Conservation (phyloP, 2,113 vertebrate genomes). For the Oreocharis arfaki region DNA sequence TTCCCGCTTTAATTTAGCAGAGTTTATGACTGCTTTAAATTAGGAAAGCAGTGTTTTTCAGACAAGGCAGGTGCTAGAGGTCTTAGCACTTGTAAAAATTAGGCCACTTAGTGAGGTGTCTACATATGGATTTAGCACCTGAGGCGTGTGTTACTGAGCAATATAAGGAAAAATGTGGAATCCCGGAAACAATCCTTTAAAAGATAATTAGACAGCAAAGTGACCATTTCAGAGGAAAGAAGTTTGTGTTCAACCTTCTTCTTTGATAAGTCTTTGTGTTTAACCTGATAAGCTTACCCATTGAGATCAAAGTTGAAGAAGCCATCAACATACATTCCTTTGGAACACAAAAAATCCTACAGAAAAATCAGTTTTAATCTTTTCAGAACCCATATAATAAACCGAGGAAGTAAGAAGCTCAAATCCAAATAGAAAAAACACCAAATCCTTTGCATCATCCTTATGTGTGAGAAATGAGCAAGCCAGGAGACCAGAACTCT, state of each 20-base stretch:
- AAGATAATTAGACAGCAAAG: slow-evolving; percentile 14
- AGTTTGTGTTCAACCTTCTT: neutral
- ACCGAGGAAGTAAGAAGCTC: neutral
- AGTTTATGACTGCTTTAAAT: slow-evolving; percentile 30
- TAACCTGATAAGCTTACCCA: neutral
- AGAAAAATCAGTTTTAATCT: neutral
- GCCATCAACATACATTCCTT: neutral
- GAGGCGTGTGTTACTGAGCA: neutral
- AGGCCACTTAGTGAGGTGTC: slow-evolving; percentile 30
- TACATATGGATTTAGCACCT: slow-evolving; percentile 34
- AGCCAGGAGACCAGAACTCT: neutral
- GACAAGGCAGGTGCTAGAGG: slow-evolving; percentile 21
- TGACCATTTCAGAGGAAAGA: neutral
- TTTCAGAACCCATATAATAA: neutral
- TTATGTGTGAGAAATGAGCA: neutral
- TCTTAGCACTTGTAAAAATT: slow-evolving; percentile 34
- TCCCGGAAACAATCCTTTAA: neutral
- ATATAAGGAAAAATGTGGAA: neutral
- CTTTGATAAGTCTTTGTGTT: neutral
- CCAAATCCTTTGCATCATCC: neutral
- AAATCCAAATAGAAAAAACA: neutral
- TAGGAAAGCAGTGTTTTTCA: slow-evolving; percentile 21
- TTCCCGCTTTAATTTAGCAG: slow-evolving; percentile 35
- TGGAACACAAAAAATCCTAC: neutral
- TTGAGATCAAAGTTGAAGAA: neutral